These are phyloP conservation scores for Bombus vancouverensis DNA, from an alignment of 1,140 invertebrate species.

Conservation along the genomic window DNA sequence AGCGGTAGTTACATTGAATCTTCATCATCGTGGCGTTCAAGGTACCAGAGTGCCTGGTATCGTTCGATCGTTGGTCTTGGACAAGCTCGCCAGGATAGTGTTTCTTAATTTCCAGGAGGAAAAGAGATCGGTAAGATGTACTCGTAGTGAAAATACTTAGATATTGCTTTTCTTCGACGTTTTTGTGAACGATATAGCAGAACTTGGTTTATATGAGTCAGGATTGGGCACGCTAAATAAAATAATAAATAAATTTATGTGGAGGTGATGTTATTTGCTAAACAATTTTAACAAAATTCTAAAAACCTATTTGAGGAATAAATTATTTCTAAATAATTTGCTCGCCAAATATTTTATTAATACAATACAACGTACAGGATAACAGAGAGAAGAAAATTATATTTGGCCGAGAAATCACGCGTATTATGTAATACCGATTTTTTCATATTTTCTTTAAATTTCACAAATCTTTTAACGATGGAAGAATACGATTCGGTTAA, in stretches of 20 bases:
- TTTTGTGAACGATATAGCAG: too few species aligned
- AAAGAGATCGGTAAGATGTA: conserved; percentile 55
- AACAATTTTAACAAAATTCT: too few species aligned
- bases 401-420: not conserved
- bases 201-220: too few species aligned
- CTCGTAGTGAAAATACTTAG: not conserved
- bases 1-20: conserved; percentile 92
- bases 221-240: too few species aligned
- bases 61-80: conserved; percentile 87
- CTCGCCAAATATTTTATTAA: too few species aligned
- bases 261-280: too few species aligned
- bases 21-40: conserved; percentile 92
- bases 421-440: not conserved
- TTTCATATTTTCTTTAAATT: not conserved
- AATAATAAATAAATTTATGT: too few species aligned
- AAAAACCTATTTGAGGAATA: too few species aligned
- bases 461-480: not conserved
- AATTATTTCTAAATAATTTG: too few species aligned
- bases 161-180: not conserved
- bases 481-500: not conserved
- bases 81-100: conserved; percentile 85
- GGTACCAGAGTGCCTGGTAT: conserved; percentile 89
- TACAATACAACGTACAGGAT: too few species aligned
- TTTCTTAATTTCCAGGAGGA: conserved; percentile 80
- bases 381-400: too few species aligned